Evolutionary conservation across 2,113 vertebrate species (phyloP).

Genomic region (Perca fluviatilis): DNA sequence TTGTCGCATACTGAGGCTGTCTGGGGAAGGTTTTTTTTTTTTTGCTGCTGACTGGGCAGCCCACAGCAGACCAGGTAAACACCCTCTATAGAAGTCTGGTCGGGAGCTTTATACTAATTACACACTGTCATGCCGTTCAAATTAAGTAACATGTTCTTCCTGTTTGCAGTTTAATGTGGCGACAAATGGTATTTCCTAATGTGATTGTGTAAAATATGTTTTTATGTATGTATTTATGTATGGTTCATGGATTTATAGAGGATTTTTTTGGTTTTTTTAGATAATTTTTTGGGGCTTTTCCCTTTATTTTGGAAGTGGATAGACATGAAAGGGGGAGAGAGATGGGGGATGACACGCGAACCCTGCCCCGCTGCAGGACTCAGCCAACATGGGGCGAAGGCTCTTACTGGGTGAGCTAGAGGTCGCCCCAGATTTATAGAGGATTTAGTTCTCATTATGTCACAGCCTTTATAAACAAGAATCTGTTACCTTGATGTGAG

Average conservation of each 20-base stretch:
- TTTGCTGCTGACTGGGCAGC: slow-evolving; percentile 66
- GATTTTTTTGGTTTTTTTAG: neutral
- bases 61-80: slow-evolving; percentile 72
- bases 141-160: slow-evolving; percentile 40
- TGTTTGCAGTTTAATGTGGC: slow-evolving; percentile 37
- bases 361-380: too few relatives aligned
- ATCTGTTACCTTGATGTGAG: neutral
- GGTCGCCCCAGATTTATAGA: neutral
- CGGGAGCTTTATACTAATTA: slow-evolving; percentile 69
- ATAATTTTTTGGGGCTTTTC: too few relatives aligned
- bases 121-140: slow-evolving; percentile 54
- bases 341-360: too few relatives aligned
- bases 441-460: neutral
- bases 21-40: slow-evolving; percentile 47
- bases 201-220: neutral
- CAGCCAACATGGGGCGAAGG: too few relatives aligned
- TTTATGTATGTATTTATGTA: too few relatives aligned
- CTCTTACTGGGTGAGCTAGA: too few relatives aligned
- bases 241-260: neutral
- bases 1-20: slow-evolving; percentile 58
- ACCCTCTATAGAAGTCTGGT: slow-evolving; percentile 69
- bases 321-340: too few relatives aligned
- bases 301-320: too few relatives aligned
- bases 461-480: neutral
- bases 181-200: slow-evolving; percentile 17